Conservation (phyloP, 2,797 vertebrate genomes). For the Sebastes trivittatus region DNA sequence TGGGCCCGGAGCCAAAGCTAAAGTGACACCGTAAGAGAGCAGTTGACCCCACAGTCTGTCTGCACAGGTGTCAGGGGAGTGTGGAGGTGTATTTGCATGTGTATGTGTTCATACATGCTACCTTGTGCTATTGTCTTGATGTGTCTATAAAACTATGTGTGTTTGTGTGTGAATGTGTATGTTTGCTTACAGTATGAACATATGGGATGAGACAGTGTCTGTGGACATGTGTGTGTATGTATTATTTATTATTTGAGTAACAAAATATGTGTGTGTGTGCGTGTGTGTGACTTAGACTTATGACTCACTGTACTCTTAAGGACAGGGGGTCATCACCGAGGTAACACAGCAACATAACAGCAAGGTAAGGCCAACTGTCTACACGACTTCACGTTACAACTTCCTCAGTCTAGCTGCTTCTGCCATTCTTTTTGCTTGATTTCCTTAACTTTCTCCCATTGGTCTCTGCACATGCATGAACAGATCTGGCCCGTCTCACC, state of each 20-base stretch:
- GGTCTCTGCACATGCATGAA: conserved; percentile 10
- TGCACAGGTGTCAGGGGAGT: conserved; percentile 17
- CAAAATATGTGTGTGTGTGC: background rate
- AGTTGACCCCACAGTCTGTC: conserved; percentile 54
- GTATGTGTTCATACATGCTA: background rate
- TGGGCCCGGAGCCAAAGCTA: conserved; percentile 47
- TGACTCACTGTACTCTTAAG: background rate
- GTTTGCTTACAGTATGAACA: background rate
- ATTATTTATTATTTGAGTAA: background rate
- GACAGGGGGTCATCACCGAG: background rate
- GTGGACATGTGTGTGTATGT: background rate
- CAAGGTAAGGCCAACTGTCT: conserved; percentile 5
- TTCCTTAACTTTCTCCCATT: background rate
- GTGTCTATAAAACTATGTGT: background rate
- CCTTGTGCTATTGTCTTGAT: background rate
- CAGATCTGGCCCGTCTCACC: background rate
- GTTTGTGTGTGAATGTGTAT: background rate
- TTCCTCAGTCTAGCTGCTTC: background rate
- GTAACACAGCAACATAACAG: conserved; percentile 2
- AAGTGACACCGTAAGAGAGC: conserved; percentile 55
- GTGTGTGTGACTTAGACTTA: background rate
- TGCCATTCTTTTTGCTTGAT: background rate
- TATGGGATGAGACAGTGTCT: background rate
- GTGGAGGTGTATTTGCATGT: conserved; percentile 15
- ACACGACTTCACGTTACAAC: background rate